Evolutionary conservation across 64 coral and sea anemone species (phyloP), one percentile per base, ranked within the genome.

Genomic region (Dendronephthya gigantea): DNA sequence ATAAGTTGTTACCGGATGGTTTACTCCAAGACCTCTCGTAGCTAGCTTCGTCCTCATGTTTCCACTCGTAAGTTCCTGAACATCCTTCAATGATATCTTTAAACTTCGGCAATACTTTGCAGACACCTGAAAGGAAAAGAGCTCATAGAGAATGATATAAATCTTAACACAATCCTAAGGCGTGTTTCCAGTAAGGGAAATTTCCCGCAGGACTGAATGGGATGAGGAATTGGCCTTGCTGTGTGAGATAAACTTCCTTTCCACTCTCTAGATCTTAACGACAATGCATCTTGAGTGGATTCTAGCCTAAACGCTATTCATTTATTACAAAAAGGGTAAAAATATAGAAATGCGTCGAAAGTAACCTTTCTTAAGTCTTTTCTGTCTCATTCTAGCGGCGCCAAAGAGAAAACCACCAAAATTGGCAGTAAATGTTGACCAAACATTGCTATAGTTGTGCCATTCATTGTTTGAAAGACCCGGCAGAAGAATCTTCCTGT

Each of bases 381-480:
- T 48, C 29, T 89, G 91, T 50, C 91, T 83, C 33, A 85, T n/a
- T 7, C 91, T 85, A 5, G 87, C 87, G 0, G 85, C 49, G 0
- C 91, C 91, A 35, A 92, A 87, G 8, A 89, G 48, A 16, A 86
- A 31, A 48, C 91, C 91, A 7, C 56, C 83, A 17, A 82, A 87
- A 1, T 87, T 87, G 31, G 82, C 70, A 12, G 88, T 75, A 40
- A 92, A 89, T 40, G 52, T 68, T 14, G 91, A 69, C 9, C 87
- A 79, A 50, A 62, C 84, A 85, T 49, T 45, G 0, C 87, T 82
- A 87, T 92, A 92, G 40, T 70, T 66, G 55, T 89, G 86, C 50
- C 39, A 92, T 13, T 72, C 68, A 2, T 86, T 15, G n/a, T 92
- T 92, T 49, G 88, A 92, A 50, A 92, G 40, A 29, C 34, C 48